Evolutionary conservation across 1,140 invertebrate genomes (phyloP), one percentile per base, ranked within the genome.

Genomic region (Ganaspis sp.): DNA sequence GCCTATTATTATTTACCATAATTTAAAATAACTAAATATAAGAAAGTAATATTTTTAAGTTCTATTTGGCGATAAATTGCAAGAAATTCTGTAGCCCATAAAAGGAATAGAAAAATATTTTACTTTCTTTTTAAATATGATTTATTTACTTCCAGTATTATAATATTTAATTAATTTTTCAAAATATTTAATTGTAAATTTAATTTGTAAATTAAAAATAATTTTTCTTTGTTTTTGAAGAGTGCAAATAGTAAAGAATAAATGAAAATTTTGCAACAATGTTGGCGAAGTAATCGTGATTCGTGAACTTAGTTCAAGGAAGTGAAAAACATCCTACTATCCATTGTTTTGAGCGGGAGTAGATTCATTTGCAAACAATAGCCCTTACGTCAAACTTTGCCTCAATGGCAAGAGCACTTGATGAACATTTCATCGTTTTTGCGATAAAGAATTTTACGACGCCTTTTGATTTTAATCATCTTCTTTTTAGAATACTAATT

Each of bases 281-380:
- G 26, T 19, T 26, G 23, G 17, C 53, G 9, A 54, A 21, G 53
- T 23, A 54, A 54, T 23, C 53, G 0, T 54, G 53, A 54, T 54
- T 54, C 17, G 9, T 34, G 9, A 58, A 58, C 21, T 58, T 58
- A 26, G 21, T 26, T 26, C 11, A 26, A 64, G 58, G 21, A 64
- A 64, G 58, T 64, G 58, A 64, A 64, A 34, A 64, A 64, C 5
- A 64, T 17, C n/a, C 17, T 49, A 8, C 6, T n/a, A 4, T 64
- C 58, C 12, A 64, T 37, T 37, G n/a, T 42, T 9, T 26, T 21
- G 0, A 34, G 37, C 9, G 17, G 40, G 34, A 38, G 69, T 26
- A 45, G 15, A 11, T 42, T 8, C 21, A 77, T 79, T 76, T 79
- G 73, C 80, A 81, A 72, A 81, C 80, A 79, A 79, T 79, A 69